Evolutionary conservation across 2,797 vertebrate genomes (phyloP).

Genomic region (Varecia variegata): DNA sequence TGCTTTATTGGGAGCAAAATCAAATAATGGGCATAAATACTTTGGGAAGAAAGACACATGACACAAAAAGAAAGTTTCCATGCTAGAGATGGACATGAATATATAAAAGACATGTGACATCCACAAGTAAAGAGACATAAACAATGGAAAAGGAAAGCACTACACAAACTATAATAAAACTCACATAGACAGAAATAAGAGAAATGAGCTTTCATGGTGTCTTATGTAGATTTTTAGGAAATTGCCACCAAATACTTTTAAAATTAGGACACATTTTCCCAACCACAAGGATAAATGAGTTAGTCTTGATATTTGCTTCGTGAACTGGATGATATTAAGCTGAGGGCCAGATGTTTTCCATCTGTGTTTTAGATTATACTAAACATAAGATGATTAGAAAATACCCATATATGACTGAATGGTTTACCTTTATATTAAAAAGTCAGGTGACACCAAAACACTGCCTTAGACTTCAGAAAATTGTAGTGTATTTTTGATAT

Average conservation of each 20-base stretch:
- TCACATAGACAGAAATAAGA: background rate
- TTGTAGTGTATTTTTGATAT: conserved; percentile 33
- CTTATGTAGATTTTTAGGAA: conserved; percentile 20
- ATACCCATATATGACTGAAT: background rate
- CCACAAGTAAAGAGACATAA: background rate
- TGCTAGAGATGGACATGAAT: background rate
- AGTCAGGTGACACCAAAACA: background rate
- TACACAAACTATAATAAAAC: background rate
- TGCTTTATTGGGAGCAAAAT: background rate
- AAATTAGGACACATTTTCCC: conserved; percentile 52
- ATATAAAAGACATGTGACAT: background rate
- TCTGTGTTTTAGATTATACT: conserved; percentile 7
- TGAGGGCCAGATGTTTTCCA: conserved; percentile 30
- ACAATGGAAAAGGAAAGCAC: background rate
- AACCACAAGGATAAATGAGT: conserved; percentile 33
- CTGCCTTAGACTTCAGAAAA: background rate
- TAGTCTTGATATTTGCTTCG: conserved; percentile 33
- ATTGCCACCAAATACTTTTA: conserved; percentile 51
- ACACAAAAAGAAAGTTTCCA: conserved; percentile 17
- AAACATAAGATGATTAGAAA: conserved; percentile 30
- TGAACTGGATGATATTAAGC: conserved; percentile 46
- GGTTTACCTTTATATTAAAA: conserved; percentile 19
- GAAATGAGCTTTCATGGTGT: conserved; percentile 4
- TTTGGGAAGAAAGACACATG: background rate
- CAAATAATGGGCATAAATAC: background rate